Conservation (phyloP, 2,888 invertebrate species). For the Clunio marinus region DNA sequence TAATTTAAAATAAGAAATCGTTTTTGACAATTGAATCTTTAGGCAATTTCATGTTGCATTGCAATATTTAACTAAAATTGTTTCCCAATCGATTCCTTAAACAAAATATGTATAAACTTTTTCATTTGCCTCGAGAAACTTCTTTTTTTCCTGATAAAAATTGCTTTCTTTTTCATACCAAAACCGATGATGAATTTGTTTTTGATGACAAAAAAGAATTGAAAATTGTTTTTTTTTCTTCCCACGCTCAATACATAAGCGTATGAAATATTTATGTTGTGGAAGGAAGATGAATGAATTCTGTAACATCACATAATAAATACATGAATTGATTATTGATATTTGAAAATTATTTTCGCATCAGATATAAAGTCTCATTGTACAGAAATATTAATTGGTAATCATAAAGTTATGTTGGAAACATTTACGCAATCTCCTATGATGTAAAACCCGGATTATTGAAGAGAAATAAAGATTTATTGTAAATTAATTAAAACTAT, state of each 20-base stretch:
- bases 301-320: not conserved
- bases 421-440: not conserved
- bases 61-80: not conserved
- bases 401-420: not conserved
- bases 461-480: constrained; percentile 19
- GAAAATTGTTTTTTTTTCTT: constrained; percentile 3
- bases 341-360: not conserved
- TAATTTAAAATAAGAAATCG: too few relatives aligned
- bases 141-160: not conserved
- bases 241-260: not conserved
- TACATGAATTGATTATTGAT: not conserved
- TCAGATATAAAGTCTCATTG: not conserved
- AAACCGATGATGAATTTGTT: constrained; percentile 14
- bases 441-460: not conserved
- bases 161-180: not conserved
- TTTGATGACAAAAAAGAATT: constrained; percentile 21
- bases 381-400: not conserved
- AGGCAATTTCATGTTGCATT: not conserved
- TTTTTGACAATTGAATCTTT: not conserved
- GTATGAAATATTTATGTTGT: not conserved
- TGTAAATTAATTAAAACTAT: constrained; percentile 6
- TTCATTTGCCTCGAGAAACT: constrained; percentile 21
- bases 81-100: not conserved
- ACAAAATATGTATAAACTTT: too few relatives aligned
- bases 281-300: constrained; percentile 3